Base-by-base conservation (phyloP, 1,140 invertebrate species). In the Pygmarrhopalites habei region DNA sequence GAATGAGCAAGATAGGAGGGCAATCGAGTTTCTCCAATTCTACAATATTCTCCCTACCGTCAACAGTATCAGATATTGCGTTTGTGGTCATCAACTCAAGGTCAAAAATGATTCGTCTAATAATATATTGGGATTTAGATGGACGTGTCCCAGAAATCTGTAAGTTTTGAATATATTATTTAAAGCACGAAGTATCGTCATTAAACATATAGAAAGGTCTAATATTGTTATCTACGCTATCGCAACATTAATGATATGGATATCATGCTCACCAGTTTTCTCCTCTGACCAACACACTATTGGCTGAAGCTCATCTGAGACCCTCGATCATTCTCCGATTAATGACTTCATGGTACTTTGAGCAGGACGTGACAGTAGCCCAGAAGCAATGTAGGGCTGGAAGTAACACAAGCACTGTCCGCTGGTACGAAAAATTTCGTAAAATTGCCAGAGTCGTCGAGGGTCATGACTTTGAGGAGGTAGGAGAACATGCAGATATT, bases 401-500 rank as follows among this genome's bases (percentile, higher is more conserved):
- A 2, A 5, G 12, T 10, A 7, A 21, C 7, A 29, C 55, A 3
- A 62, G n/a, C n/a, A n/a, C 58, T 23, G 26, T 53, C 14, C 47
- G 62, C 4, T 64, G 41, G 28, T 67, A 67, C 35, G 21, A 5
- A 1, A 43, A 29, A 17, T 57, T 21, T 25, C 44, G 66, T 2
- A 62, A 67, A 52, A 58, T 64, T 2, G 44, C 35, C 32, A 19
- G 26, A 14, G 32, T 56, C 4, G 23, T 25, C 7, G 23, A 39
- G 10, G 43, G 26, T n/a, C 39, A 60, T 44, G 57, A 60, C 25
- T 15, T 10, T n/a, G 19, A 30, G 2, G 21, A 19, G n/a, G 58
- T 66, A 29, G 65, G 65, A 5, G 65, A 60, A 2, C 14, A 1
- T n/a, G 55, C 32, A 3, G 44, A 52, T 14, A 19, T 58, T n/a